These are phyloP conservation scores for Macrotrachela quadricornifera DNA, from an alignment of 1,140 invertebrate species.

Conservation along the genomic window DNA sequence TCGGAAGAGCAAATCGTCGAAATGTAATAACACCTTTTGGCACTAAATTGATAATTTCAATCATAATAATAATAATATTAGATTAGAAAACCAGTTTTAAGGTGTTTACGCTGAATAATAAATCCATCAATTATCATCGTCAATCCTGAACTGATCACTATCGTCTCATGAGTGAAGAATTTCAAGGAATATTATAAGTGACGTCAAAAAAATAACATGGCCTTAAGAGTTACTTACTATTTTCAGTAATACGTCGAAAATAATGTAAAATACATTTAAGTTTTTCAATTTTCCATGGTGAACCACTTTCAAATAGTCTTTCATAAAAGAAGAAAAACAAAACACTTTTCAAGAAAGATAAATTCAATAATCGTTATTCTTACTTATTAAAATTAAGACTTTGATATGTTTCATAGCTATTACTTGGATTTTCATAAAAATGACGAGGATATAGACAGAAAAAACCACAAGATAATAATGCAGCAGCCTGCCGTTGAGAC, in stretches of 20 bases:
- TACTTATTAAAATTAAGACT: constrained; percentile 9
- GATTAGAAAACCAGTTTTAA: no score
- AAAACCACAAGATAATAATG: constrained; percentile 75
- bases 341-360: no score
- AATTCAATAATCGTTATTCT: constrained; percentile 13
- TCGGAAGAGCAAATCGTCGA: background rate
- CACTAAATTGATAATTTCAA: constrained; percentile 36
- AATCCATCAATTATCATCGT: no score
- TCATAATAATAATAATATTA: no score
- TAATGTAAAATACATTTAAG: constrained; percentile 69
- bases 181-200: no score
- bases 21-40: constrained; percentile 54
- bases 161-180: no score
- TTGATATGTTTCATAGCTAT: constrained; percentile 54
- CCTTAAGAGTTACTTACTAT: constrained; percentile 14
- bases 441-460: constrained; percentile 75
- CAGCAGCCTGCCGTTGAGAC: constrained; percentile 65
- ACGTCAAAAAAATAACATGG: no score
- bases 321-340: background rate
- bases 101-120: no score
- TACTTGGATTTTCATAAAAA: constrained; percentile 11
- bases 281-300: constrained; percentile 41
- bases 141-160: no score
- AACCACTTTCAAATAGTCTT: background rate
- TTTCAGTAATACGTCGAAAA: constrained; percentile 49